phyloP scores from a whole-genome alignment of 1,140 invertebrate species.

The Dreissena polymorpha region DNA sequence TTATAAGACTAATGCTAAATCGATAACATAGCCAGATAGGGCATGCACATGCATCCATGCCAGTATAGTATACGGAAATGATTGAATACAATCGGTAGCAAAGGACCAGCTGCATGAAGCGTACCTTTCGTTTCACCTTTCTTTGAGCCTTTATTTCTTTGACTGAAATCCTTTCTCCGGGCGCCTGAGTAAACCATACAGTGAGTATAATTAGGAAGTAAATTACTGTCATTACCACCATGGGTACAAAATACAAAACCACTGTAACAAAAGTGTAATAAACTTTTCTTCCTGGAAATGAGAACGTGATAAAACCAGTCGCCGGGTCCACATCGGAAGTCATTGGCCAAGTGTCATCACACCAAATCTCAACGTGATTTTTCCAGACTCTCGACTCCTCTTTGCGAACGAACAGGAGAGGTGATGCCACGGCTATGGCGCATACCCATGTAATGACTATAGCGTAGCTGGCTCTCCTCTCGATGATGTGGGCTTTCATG shows the following conservation, averaged over 20 bases:
- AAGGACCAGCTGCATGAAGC: no score
- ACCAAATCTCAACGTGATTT: conserved; percentile 76
- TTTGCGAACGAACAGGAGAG: conserved; percentile 75
- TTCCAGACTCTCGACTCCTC: conserved; percentile 68
- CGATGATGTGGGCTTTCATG: conserved; percentile 78
- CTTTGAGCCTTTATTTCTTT: conserved; percentile 73
- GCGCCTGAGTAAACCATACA: conserved; percentile 72
- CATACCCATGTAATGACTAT: conserved; percentile 80
- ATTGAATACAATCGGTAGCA: no score
- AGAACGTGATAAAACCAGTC: conserved; percentile 39
- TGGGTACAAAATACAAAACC: conserved; percentile 81
- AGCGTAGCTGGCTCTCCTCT: conserved; percentile 75
- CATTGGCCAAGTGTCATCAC: conserved; percentile 75
- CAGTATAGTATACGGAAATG: no score
- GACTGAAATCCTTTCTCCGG: conserved; percentile 67
- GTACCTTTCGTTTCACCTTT: conserved; percentile 74
- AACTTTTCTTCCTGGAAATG: conserved; percentile 61
- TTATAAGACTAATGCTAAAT: no score
- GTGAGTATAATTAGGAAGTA: conserved; percentile 80
- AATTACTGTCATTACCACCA: conserved; percentile 80
- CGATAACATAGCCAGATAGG: no score
- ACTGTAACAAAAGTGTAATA: conserved; percentile 80
- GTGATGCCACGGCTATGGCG: conserved; percentile 77
- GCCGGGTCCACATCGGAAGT: conserved; percentile 39
- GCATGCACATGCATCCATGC: no score